Evolutionary conservation across 92 coral and sea anemone genomes (phyloP).

Genomic region (Hydrozoanthus gracilis): DNA sequence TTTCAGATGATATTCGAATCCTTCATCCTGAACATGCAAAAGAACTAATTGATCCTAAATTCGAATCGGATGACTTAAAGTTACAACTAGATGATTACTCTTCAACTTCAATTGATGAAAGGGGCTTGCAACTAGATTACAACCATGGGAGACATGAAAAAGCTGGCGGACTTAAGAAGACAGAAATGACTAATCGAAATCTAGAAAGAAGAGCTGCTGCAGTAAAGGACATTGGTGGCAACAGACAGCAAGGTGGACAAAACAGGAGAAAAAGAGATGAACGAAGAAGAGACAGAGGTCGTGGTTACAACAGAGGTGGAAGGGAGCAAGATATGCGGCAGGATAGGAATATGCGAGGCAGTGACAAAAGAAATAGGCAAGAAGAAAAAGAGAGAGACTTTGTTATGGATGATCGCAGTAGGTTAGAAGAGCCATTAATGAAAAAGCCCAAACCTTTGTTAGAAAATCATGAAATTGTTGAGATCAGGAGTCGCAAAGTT

Average conservation of each 20-base stretch:
- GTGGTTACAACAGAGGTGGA: conserved; percentile 49
- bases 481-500: conserved; percentile 61
- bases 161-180: neutral
- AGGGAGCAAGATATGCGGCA: conserved; percentile 11
- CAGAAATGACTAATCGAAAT: neutral
- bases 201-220: conserved; percentile 1
- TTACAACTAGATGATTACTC: neutral
- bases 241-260: conserved; percentile 5
- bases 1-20: neutral
- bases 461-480: conserved; percentile 69
- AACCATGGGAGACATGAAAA: neutral
- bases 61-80: conserved; percentile 4
- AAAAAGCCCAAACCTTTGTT: conserved; percentile 85
- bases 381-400: neutral
- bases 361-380: neutral
- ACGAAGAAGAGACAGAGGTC: conserved; percentile 48
- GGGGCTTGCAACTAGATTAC: conserved; percentile 21
- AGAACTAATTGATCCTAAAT: neutral
- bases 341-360: neutral
- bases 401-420: conserved; percentile 33
- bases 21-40: conserved; percentile 5
- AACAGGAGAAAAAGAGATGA: conserved; percentile 33
- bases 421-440: conserved; percentile 67
- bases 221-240: neutral
- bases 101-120: conserved; percentile 15